Evolutionary conservation across 2,888 invertebrate genomes (phyloP).

Genomic region (Hermaeophaga mercurialis): DNA sequence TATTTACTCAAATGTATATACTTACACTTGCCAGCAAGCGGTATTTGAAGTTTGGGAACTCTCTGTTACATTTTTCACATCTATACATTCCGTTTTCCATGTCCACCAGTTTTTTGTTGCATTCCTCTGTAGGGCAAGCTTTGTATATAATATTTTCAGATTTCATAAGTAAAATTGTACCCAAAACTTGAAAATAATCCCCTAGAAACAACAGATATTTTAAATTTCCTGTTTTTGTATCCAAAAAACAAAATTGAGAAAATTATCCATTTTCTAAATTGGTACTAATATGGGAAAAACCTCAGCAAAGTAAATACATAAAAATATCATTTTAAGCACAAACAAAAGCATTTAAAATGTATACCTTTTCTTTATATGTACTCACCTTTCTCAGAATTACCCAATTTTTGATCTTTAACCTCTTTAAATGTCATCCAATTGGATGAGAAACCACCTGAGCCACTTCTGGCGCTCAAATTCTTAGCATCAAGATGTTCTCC

Average conservation of each 20-base stretch:
- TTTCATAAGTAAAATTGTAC: constrained; percentile 76
- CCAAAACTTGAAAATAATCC: constrained; percentile 82
- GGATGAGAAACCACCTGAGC: constrained; percentile 46
- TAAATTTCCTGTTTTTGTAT: no score
- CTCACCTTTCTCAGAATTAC: constrained; percentile 69
- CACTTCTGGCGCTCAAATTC: constrained; percentile 65
- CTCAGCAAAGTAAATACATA: no score
- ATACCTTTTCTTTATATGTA: no score
- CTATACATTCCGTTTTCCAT: constrained; percentile 84
- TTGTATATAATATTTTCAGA: constrained; percentile 87
- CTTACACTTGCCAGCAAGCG: constrained; percentile 80
- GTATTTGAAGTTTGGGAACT: constrained; percentile 85
- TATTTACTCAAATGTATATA: constrained; percentile 38
- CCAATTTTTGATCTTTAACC: constrained; percentile 71
- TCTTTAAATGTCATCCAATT: constrained; percentile 81
- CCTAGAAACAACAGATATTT: constrained; percentile 48
- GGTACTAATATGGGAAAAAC: no score
- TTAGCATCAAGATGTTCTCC: constrained; percentile 67
- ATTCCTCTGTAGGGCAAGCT: constrained; percentile 86
- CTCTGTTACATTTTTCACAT: constrained; percentile 93
- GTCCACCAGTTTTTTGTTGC: constrained; percentile 95
- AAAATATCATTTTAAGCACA: not conserved
- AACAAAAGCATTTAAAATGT: no score
- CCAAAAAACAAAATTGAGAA: no score
- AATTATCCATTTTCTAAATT: no score